A percentile compares a stretch with the other conserved stretches of the same genome.
Evolutionary conservation across 2,113 vertebrate genomes (phyloP).

Genomic region (Syngnathoides biaculeatus): DNA sequence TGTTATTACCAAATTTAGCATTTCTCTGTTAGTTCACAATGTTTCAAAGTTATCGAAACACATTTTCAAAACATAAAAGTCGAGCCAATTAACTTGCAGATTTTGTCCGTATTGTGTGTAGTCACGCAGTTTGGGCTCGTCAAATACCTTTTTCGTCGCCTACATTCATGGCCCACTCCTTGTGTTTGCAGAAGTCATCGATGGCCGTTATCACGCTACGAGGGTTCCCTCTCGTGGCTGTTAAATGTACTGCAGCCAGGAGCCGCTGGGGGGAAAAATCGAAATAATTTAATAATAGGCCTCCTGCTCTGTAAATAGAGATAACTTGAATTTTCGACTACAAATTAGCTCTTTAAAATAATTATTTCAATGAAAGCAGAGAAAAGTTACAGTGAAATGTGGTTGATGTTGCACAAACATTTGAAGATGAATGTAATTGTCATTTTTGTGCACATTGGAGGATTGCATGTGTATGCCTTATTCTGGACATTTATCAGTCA

Average conservation of each 20-base stretch:
- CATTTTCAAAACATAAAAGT: too few relatives aligned
- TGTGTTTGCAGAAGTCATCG: constrained; percentile 79
- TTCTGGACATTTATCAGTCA: too few relatives aligned
- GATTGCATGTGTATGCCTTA: too few relatives aligned
- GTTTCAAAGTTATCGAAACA: too few relatives aligned
- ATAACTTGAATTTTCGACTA: neutral
- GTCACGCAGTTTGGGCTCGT: neutral
- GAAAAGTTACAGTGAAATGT: neutral
- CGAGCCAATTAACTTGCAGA: too few relatives aligned
- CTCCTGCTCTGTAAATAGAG: neutral
- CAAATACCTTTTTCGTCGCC: constrained; percentile 81
- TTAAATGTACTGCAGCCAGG: constrained; percentile 75
- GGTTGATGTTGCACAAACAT: neutral
- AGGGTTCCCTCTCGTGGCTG: constrained; percentile 77
- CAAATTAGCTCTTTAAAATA: neutral
- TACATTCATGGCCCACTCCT: constrained; percentile 88
- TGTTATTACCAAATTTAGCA: too few relatives aligned
- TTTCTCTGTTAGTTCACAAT: too few relatives aligned
- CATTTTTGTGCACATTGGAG: too few relatives aligned
- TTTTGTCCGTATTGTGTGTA: too few relatives aligned
- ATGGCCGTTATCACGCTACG: constrained; percentile 76
- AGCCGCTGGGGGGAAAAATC: constrained; percentile 62
- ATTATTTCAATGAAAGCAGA: neutral
- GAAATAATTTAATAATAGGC: neutral
- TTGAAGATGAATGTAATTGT: too few relatives aligned